Evolutionary conservation across 2,888 invertebrate species (phyloP).

Genomic region (Eledona agricola): DNA sequence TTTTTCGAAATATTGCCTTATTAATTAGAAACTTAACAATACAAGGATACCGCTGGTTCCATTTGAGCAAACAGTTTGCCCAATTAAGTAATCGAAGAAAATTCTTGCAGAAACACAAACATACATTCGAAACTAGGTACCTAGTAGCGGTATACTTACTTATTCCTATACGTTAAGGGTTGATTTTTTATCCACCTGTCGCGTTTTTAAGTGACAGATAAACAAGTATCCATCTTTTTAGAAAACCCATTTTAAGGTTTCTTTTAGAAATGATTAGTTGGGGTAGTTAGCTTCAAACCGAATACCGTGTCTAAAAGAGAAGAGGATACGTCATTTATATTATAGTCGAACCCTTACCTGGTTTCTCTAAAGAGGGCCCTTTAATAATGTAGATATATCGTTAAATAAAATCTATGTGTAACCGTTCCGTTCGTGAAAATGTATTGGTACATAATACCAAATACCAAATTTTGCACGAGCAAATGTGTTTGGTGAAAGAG

Average conservation of each 20-base stretch:
- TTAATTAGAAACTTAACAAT: no score
- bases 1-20: no score
- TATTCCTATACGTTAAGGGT: constrained; percentile 4
- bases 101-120: no score
- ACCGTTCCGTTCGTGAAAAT: constrained; percentile 39
- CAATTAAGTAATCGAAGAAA: no score
- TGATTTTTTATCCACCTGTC: constrained; percentile 21
- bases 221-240: constrained; percentile 30
- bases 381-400: constrained; percentile 46
- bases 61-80: no score
- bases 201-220: constrained; percentile 30
- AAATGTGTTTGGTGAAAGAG: constrained; percentile 1
- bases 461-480: neutral
- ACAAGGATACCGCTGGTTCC: no score
- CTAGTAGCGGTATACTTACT: no score
- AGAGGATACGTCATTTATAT: constrained; percentile 47
- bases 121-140: no score
- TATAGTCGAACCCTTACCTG: constrained; percentile 39
- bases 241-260: constrained; percentile 25
- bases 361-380: constrained; percentile 36
- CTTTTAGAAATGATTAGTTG: constrained; percentile 40
- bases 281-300: constrained; percentile 49
- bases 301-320: constrained; percentile 51
- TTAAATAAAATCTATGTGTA: constrained; percentile 43
- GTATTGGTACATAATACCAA: constrained; percentile 41